A percentile compares a stretch with the other conserved stretches of the same genome.
Conservation (phyloP, 2,888 invertebrate species). For the Epistrophe grossulariae region DNA sequence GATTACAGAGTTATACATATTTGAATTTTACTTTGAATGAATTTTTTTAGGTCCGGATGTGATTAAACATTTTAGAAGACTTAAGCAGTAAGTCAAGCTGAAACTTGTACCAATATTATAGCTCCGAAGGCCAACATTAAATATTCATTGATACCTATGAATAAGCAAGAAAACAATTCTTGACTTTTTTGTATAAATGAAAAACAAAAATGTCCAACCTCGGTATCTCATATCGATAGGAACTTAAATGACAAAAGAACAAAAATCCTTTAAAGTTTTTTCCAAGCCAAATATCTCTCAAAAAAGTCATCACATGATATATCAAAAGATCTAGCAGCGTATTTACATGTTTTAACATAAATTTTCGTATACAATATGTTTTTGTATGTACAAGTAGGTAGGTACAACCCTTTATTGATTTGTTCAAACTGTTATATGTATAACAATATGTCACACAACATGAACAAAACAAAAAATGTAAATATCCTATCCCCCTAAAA, state of each 20-base stretch:
- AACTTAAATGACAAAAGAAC: no score
- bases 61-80: not conserved
- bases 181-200: no score
- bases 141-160: no score
- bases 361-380: not conserved
- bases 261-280: not conserved
- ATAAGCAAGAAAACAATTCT: no score
- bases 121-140: no score
- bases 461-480: not conserved
- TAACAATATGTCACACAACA: not conserved
- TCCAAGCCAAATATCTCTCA: not conserved
- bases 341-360: not conserved
- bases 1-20: not conserved
- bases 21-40: no score
- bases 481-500: constrained; percentile 12
- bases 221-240: no score
- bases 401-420: not conserved
- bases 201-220: no score
- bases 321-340: not conserved
- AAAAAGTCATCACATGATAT: not conserved
- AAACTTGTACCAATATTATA: no score
- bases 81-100: not conserved
- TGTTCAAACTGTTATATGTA: not conserved
- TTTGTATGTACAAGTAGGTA: no score
- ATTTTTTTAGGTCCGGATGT: not conserved